Percentiles rank a stretch among this genome's conserved stretches.
phyloP scores from a whole-genome alignment of 2,888 invertebrate species.

The Idaea dimidiata region DNA sequence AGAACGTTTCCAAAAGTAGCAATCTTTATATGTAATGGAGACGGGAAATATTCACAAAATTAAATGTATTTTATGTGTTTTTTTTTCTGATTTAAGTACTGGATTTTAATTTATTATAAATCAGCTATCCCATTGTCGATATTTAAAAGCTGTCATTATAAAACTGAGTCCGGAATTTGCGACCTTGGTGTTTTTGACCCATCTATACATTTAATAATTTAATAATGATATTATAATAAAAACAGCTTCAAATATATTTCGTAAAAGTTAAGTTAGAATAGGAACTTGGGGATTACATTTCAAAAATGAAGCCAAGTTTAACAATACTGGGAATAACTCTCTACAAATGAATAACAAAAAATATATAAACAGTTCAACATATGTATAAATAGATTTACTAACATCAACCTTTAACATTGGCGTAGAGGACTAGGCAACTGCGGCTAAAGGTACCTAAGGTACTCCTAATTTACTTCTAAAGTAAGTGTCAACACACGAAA shows the following conservation, averaged over 20 bases:
- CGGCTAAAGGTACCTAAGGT: slow-evolving; percentile 8
- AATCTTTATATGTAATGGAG: too few species aligned
- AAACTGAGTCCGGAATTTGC: too few species aligned
- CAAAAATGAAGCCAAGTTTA: slow-evolving; percentile 2
- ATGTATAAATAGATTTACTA: slow-evolving; percentile 34
- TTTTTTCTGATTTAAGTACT: too few species aligned
- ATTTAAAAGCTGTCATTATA: too few species aligned
- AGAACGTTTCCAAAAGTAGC: too few species aligned
- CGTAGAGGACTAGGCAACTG: slow-evolving; percentile 25
- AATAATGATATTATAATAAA: not conserved
- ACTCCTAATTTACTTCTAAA: not conserved
- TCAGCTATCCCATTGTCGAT: too few species aligned
- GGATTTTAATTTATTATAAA: too few species aligned
- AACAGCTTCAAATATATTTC: not conserved
- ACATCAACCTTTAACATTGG: slow-evolving; percentile 25
- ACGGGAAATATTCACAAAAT: too few species aligned
- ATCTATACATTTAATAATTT: too few species aligned
- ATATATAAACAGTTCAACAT: slow-evolving; percentile 25
- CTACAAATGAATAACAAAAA: slow-evolving; percentile 11
- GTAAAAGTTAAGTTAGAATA: not conserved
- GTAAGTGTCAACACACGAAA: not conserved
- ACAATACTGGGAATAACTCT: slow-evolving; percentile 9
- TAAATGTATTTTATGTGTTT: too few species aligned
- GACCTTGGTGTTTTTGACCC: too few species aligned
- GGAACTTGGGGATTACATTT: not conserved